phyloP scores from a whole-genome alignment of 2,888 invertebrate species.

The Masnerella sp. region DNA sequence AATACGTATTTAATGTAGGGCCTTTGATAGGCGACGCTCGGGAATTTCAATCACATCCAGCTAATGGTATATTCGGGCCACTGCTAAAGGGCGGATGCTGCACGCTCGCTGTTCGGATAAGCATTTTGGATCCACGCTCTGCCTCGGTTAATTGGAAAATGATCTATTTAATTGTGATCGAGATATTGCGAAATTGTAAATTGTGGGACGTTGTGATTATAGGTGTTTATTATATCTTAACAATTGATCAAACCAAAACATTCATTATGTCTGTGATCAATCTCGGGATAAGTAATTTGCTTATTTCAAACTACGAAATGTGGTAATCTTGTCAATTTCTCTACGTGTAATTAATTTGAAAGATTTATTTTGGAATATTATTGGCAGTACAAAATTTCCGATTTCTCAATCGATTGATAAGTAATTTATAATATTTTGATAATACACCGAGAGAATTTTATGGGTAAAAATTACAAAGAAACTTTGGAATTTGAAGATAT shows the following conservation, averaged over 20 bases:
- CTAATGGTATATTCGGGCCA: conserved; percentile 11
- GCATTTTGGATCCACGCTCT: neutral
- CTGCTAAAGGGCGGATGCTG: neutral
- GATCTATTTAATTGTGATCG: conserved; percentile 1
- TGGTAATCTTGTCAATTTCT: too few species aligned
- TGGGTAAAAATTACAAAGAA: too few species aligned
- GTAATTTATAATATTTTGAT: too few species aligned
- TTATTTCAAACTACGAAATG: too few species aligned
- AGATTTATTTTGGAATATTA: too few species aligned
- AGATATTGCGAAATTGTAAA: neutral
- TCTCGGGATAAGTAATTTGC: neutral
- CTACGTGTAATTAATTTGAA: too few species aligned
- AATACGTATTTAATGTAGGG: conserved; percentile 25
- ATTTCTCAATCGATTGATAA: too few species aligned
- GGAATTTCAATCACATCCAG: conserved; percentile 25
- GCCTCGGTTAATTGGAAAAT: conserved; percentile 5
- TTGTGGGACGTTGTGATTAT: neutral
- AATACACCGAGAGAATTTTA: too few species aligned
- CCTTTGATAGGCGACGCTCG: conserved; percentile 23
- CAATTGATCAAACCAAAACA: neutral
- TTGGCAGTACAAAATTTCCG: too few species aligned
- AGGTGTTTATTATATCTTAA: conserved; percentile 4
- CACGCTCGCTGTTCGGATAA: conserved; percentile 3
- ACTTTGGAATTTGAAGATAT: too few species aligned
- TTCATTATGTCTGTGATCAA: neutral